These are phyloP conservation scores for Decapterus maruadsi DNA, from an alignment of 2,797 vertebrate genomes.

Conservation along the genomic window DNA sequence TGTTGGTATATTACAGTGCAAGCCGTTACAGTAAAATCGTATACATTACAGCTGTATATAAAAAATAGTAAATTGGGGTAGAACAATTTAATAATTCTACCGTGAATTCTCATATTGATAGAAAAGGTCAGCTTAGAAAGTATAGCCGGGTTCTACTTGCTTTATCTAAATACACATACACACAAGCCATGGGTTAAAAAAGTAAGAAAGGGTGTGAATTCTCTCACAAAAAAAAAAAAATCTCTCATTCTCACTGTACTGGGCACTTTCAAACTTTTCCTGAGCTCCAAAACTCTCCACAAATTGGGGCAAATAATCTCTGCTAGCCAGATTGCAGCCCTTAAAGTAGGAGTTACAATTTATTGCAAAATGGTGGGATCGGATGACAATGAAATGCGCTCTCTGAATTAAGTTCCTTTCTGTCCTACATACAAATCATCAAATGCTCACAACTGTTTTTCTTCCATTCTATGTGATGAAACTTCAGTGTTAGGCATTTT, in stretches of 20 bases:
- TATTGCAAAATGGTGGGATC: slow-evolving; percentile 80
- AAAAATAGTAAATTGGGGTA: slow-evolving; percentile 77
- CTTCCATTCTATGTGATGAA: slow-evolving; percentile 32
- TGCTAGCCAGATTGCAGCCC: slow-evolving; percentile 82
- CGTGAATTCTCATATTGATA: slow-evolving; percentile 68
- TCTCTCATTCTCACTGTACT: slow-evolving; percentile 74
- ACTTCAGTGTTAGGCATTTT: slow-evolving; percentile 48
- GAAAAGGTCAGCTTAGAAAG: slow-evolving; percentile 81
- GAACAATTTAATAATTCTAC: slow-evolving; percentile 67
- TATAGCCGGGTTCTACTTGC: slow-evolving; percentile 70
- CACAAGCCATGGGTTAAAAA: slow-evolving; percentile 77
- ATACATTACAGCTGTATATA: slow-evolving; percentile 76
- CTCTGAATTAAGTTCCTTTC: slow-evolving; percentile 60
- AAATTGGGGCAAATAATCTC: slow-evolving; percentile 82
- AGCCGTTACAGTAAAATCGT: slow-evolving; percentile 71
- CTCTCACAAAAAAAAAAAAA: slow-evolving; percentile 42
- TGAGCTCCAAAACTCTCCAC: slow-evolving; percentile 83
- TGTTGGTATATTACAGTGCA: slow-evolving; percentile 72
- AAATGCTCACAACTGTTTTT: slow-evolving; percentile 38
- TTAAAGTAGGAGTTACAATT: slow-evolving; percentile 79
- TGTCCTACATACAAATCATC: slow-evolving; percentile 61
- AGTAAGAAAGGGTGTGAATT: slow-evolving; percentile 65
- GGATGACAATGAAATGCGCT: slow-evolving; percentile 77
- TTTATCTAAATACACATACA: slow-evolving; percentile 75
- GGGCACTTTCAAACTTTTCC: slow-evolving; percentile 84